Conservation (phyloP, 2,797 vertebrate genomes). For the Lithobates pipiens region DNA sequence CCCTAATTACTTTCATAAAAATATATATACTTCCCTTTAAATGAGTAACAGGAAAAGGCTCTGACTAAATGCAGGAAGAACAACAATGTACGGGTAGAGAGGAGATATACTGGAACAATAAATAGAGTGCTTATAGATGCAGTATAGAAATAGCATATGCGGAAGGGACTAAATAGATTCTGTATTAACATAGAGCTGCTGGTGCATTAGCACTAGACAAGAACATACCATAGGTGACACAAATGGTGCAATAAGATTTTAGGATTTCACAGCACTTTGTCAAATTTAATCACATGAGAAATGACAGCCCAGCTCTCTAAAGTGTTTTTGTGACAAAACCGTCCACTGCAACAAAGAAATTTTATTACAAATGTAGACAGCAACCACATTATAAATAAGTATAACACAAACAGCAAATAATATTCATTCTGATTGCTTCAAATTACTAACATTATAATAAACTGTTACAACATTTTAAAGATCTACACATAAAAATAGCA, state of each 20-base stretch:
- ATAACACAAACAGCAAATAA: neutral
- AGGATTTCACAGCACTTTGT: slow-evolving; percentile 1
- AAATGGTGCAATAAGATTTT: neutral
- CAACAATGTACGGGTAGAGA: too few relatives aligned
- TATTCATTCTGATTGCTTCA: too few relatives aligned
- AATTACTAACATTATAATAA: too few relatives aligned
- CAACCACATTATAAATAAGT: neutral
- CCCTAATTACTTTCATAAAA: too few relatives aligned
- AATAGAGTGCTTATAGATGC: neutral
- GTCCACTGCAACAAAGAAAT: neutral
- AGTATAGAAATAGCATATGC: neutral
- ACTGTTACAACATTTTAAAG: too few relatives aligned
- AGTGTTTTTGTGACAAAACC: neutral
- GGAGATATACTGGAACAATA: neutral
- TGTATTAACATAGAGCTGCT: neutral
- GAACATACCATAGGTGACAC: neutral
- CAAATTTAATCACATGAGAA: neutral
- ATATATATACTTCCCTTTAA: too few relatives aligned
- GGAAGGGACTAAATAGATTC: neutral
- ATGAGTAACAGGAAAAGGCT: too few relatives aligned
- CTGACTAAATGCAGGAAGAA: too few relatives aligned
- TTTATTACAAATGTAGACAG: neutral
- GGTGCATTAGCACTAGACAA: neutral
- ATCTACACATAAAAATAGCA: too few relatives aligned
- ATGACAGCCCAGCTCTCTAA: neutral